Conservation (phyloP, 2,888 invertebrate genomes). For the Peribatodes rhomboidaria region DNA sequence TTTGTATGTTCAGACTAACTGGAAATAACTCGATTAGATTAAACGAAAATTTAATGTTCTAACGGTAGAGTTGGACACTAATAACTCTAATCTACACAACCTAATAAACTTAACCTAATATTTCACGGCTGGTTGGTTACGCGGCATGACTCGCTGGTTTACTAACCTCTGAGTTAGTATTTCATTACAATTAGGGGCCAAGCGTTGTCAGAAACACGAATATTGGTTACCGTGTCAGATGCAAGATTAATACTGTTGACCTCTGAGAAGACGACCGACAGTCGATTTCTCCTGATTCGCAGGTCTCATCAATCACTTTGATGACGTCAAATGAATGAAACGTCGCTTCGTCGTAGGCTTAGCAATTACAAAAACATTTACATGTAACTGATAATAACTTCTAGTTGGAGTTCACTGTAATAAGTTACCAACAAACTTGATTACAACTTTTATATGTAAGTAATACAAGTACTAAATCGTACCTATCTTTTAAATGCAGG, state of each 20-base stretch:
- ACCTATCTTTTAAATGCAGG: too few relatives aligned
- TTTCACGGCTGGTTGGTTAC: slow-evolving; percentile 47
- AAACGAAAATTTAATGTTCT: slow-evolving; percentile 41
- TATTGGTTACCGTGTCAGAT: slow-evolving; percentile 57
- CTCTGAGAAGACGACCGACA: slow-evolving; percentile 51
- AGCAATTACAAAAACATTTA: slow-evolving; percentile 47
- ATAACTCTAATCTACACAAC: slow-evolving; percentile 38
- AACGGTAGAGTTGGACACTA: slow-evolving; percentile 28
- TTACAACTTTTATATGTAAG: too few relatives aligned
- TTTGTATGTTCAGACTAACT: slow-evolving; percentile 5
- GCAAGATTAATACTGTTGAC: slow-evolving; percentile 64
- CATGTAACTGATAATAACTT: slow-evolving; percentile 43
- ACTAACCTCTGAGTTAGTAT: slow-evolving; percentile 46
- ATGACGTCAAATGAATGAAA: slow-evolving; percentile 61
- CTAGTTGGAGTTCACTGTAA: slow-evolving; percentile 16
- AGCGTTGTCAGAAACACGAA: slow-evolving; percentile 31
- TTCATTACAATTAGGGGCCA: slow-evolving; percentile 46
- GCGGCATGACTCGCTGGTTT: slow-evolving; percentile 49
- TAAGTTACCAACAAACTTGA: background rate
- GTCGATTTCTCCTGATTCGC: slow-evolving; percentile 60
- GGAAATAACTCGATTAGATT: slow-evolving; percentile 29
- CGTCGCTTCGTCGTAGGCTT: slow-evolving; percentile 46
- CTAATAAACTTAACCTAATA: slow-evolving; percentile 47
- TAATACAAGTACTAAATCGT: too few relatives aligned
- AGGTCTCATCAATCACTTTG: slow-evolving; percentile 59